Percentiles rank a stretch among this genome's conserved stretches.
Evolutionary conservation across 2,888 invertebrate species (phyloP).

Genomic region (Trachelus tabidus): DNA sequence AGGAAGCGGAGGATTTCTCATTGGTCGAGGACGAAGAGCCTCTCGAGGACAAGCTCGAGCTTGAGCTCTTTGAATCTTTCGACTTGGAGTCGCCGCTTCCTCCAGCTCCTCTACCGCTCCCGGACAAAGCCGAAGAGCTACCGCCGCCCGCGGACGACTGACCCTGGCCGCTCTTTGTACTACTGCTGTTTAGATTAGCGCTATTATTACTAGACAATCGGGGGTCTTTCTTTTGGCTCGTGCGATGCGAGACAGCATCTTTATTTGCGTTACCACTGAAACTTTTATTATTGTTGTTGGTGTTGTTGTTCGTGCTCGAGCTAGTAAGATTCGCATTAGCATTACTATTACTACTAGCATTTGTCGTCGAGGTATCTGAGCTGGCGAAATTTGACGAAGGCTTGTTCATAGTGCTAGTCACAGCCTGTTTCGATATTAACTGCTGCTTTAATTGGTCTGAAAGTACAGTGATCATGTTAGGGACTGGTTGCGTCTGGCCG

Average conservation of each 20-base stretch:
- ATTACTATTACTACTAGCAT: slow-evolving; percentile 57
- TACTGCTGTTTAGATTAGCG: slow-evolving; percentile 46
- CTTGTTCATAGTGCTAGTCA: slow-evolving; percentile 55
- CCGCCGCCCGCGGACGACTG: slow-evolving; percentile 38
- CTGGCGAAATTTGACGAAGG: slow-evolving; percentile 51
- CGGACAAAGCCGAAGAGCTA: slow-evolving; percentile 36
- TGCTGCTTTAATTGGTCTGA: slow-evolving; percentile 61
- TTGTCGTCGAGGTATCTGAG: slow-evolving; percentile 45
- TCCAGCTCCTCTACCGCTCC: slow-evolving; percentile 14
- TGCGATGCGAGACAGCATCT: slow-evolving; percentile 61
- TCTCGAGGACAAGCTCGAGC: slow-evolving; percentile 42
- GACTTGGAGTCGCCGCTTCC: slow-evolving; percentile 41
- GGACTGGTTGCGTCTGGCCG: slow-evolving; percentile 42
- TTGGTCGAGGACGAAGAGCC: slow-evolving; percentile 55
- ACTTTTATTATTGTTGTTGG: slow-evolving; percentile 58
- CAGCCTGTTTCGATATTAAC: slow-evolving; percentile 57
- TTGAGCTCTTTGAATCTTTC: slow-evolving; percentile 46
- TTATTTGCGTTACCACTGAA: slow-evolving; percentile 54
- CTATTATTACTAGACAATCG: slow-evolving; percentile 60
- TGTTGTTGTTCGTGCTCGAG: slow-evolving; percentile 42
- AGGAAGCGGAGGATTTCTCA: slow-evolving; percentile 49
- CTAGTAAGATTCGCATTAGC: slow-evolving; percentile 46
- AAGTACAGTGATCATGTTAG: slow-evolving; percentile 57
- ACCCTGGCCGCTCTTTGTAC: slow-evolving; percentile 31
- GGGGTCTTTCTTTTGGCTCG: slow-evolving; percentile 63